phyloP scores from a whole-genome alignment of 2,888 invertebrate genomes.

The Odontocolon sp. region DNA sequence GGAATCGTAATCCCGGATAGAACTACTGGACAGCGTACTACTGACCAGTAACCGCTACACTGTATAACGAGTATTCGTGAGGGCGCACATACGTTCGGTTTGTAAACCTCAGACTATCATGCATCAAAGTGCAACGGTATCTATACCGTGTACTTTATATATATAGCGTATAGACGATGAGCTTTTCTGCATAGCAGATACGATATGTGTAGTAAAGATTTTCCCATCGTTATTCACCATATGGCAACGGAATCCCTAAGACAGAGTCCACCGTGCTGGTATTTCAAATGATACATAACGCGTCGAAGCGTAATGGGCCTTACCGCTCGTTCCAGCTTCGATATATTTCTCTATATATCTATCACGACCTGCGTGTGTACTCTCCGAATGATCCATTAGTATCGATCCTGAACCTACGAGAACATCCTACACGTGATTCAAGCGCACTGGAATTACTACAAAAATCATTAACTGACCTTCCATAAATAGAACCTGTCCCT shows the following conservation, averaged over 20 bases:
- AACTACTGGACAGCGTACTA: constrained; percentile 56
- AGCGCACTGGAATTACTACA: constrained; percentile 35
- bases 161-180: constrained; percentile 4
- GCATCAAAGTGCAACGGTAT: constrained; percentile 74
- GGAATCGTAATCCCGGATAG: no score
- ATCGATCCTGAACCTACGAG: constrained; percentile 60
- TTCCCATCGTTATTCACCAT: constrained; percentile 74
- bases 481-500: constrained; percentile 54
- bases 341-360: constrained; percentile 31
- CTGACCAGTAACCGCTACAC: constrained; percentile 63
- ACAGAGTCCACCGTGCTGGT: constrained; percentile 35
- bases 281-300: constrained; percentile 73
- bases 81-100: background rate
- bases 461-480: constrained; percentile 56
- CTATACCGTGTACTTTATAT: constrained; percentile 59
- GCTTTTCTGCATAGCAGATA: constrained; percentile 21
- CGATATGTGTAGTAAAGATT: constrained; percentile 63
- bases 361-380: constrained; percentile 27
- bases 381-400: constrained; percentile 65
- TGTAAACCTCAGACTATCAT: constrained; percentile 61
- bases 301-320: constrained; percentile 73
- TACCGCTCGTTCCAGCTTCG: constrained; percentile 66
- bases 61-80: constrained; percentile 32
- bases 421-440: constrained; percentile 33
- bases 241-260: constrained; percentile 63